These are phyloP conservation scores for Antennarius striatus DNA, from an alignment of 2,113 vertebrate species.

Conservation along the genomic window DNA sequence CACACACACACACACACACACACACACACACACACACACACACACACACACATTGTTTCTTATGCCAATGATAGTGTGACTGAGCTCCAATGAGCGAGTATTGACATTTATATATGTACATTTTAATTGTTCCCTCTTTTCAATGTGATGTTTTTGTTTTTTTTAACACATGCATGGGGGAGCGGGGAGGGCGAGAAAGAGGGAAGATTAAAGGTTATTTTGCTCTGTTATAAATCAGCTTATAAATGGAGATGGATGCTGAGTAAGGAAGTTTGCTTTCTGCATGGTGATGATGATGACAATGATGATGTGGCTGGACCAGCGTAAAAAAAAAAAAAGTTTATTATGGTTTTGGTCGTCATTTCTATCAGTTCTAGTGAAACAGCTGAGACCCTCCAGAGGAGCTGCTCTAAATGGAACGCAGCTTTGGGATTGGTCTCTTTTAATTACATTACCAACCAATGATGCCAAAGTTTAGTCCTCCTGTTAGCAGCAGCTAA, in stretches of 20 bases:
- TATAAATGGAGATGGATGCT: too few species aligned
- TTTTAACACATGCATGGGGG: slow-evolving; percentile 59
- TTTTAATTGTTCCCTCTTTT: slow-evolving; percentile 76
- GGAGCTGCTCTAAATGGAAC: too few species aligned
- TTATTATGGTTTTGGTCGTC: neutral
- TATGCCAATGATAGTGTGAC: slow-evolving; percentile 76
- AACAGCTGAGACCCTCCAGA: neutral
- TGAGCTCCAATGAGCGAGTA: slow-evolving; percentile 71
- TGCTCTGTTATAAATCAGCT: slow-evolving; percentile 11
- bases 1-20: slow-evolving; percentile 29
- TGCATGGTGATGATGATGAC: neutral
- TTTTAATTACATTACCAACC: too few species aligned
- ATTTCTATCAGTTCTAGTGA: neutral
- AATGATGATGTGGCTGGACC: too few species aligned
- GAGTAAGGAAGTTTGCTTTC: neutral
- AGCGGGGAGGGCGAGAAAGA: neutral
- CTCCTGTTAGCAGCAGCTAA: too few species aligned
- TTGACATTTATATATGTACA: slow-evolving; percentile 76
- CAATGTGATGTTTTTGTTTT: slow-evolving; percentile 61
- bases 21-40: slow-evolving; percentile 14
- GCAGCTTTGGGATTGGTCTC: too few species aligned
- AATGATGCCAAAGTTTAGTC: too few species aligned
- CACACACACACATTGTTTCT: slow-evolving; percentile 57
- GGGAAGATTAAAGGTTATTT: slow-evolving; percentile 22
- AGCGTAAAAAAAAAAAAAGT: too few species aligned